Evolutionary conservation across 2,888 invertebrate species (phyloP).

Genomic region (Sinopyrophorus schimmeli): DNA sequence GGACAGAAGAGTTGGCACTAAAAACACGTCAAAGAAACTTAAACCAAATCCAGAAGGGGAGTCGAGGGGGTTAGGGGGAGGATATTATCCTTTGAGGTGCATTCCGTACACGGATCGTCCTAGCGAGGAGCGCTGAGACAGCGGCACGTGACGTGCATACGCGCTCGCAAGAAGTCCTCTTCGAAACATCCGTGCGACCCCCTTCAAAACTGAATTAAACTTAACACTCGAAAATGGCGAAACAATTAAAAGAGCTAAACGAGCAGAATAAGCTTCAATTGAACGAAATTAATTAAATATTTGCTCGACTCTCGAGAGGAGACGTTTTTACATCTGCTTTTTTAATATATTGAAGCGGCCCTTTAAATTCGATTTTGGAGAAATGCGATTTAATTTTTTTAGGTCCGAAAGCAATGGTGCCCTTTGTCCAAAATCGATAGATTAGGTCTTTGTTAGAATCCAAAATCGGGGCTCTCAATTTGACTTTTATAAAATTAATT

Average conservation of each 20-base stretch:
- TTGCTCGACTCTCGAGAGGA: too few relatives aligned
- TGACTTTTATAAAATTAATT: too few relatives aligned
- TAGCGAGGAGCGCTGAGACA: conserved; percentile 47
- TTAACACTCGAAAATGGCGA: conserved; percentile 11
- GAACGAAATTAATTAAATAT: conserved; percentile 11
- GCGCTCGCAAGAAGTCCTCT: conserved; percentile 23
- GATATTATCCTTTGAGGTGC: conserved; percentile 44
- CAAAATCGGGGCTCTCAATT: too few relatives aligned
- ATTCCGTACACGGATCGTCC: conserved; percentile 46
- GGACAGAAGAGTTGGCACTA: conserved; percentile 5
- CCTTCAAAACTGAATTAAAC: conserved; percentile 21
- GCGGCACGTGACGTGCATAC: conserved; percentile 46
- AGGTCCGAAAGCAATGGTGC: too few relatives aligned
- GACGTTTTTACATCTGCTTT: too few relatives aligned
- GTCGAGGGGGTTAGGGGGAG: conserved; percentile 29
- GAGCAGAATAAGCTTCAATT: conserved; percentile 12
- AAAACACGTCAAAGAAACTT: conserved; percentile 24
- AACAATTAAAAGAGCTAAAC: conserved; percentile 10
- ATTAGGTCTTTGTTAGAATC: too few relatives aligned
- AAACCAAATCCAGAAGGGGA: conserved; percentile 20
- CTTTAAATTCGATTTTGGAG: too few relatives aligned
- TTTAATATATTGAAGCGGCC: too few relatives aligned
- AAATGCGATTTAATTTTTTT: too few relatives aligned
- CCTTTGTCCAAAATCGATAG: too few relatives aligned
- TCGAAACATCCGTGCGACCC: conserved; percentile 16